Base-by-base conservation (phyloP, 1,140 invertebrate genomes). In the Xylocopa sonorina region DNA sequence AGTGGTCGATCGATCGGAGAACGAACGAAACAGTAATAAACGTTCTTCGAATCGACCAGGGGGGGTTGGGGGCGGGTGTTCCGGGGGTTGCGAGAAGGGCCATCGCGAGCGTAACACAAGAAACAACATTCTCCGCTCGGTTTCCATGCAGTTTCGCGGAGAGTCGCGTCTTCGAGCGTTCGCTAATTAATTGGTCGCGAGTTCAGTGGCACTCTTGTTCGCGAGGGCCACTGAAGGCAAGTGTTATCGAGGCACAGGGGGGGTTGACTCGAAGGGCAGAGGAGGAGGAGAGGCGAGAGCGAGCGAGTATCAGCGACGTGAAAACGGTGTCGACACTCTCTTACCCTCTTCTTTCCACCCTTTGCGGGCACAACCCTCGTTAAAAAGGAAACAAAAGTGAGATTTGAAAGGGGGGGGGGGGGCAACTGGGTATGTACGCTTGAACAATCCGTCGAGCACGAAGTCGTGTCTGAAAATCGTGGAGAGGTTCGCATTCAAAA, bases 401-500 rank as follows among this genome's bases (percentile, higher is more conserved):
- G 24, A 0, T 29, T 32, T 24, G 24, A 24, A n/a, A 27, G 0
- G 12, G 32, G 3, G 1, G 32, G 9, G 10, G 41, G 34, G 6
- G 3, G 2, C 0, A 24, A 50, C 16, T 48, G n/a, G 10, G 4
- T 10, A 43, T 5, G 27, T n/a, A 43, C 21, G 34, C 38, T 62
- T 50, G 55, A 62, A 71, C 43, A 6, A 38, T 32, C 10, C 48
- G 62, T 38, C 63, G 74, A 68, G 48, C 60, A 43, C 63, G 74
- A 51, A n/a, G 27, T 64, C 72, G 72, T 64, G 51, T 38, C 51
- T 57, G 63, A 64, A 48, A 46, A 69, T 78, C 66, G 51, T 51
- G 75, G 71, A 78, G 64, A 62, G 46, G 46, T 58, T 50, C 53
- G 67, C 75, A 78, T 78, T 78, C 67, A 78, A n/a, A 67, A 78